Percentiles rank a stretch among this genome's conserved stretches.
Conservation (phyloP, 2,888 invertebrate species). For the Aplocera efformata region DNA sequence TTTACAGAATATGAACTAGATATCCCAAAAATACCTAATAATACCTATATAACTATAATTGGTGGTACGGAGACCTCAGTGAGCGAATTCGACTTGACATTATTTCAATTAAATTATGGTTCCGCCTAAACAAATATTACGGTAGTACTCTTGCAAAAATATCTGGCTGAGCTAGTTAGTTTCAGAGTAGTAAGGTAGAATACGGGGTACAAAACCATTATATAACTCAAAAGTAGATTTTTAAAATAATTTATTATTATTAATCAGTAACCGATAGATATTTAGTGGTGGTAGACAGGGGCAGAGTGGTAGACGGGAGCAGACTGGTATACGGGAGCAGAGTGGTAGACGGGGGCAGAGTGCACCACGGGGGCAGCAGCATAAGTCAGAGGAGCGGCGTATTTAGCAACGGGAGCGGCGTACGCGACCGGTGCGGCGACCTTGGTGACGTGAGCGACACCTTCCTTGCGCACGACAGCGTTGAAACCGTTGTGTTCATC, state of each 20-base stretch:
- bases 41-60: too few relatives aligned
- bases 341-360: slow-evolving; percentile 45
- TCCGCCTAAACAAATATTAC: too few relatives aligned
- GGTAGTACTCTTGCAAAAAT: too few relatives aligned
- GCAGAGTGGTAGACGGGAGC: slow-evolving; percentile 47
- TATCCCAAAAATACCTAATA: too few relatives aligned
- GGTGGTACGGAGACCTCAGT: too few relatives aligned
- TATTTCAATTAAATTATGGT: too few relatives aligned
- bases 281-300: slow-evolving; percentile 62
- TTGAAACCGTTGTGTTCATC: slow-evolving; percentile 75
- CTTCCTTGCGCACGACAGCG: slow-evolving; percentile 72
- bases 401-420: slow-evolving; percentile 43
- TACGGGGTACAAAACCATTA: too few relatives aligned
- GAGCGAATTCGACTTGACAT: too few relatives aligned
- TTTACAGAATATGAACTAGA: too few relatives aligned
- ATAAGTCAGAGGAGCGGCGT: slow-evolving; percentile 41
- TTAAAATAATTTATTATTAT: slow-evolving; percentile 39
- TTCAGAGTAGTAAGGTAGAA: too few relatives aligned
- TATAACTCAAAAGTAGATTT: too few relatives aligned
- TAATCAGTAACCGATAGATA: background rate
- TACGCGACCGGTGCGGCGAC: slow-evolving; percentile 36
- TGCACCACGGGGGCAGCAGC: slow-evolving; percentile 50
- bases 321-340: slow-evolving; percentile 59
- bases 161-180: too few relatives aligned
- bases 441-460: slow-evolving; percentile 31